A percentile compares a stretch with the other conserved stretches of the same genome.
Evolutionary conservation across 2,797 vertebrate genomes (phyloP).

Genomic region (Xyrichtys novacula): DNA sequence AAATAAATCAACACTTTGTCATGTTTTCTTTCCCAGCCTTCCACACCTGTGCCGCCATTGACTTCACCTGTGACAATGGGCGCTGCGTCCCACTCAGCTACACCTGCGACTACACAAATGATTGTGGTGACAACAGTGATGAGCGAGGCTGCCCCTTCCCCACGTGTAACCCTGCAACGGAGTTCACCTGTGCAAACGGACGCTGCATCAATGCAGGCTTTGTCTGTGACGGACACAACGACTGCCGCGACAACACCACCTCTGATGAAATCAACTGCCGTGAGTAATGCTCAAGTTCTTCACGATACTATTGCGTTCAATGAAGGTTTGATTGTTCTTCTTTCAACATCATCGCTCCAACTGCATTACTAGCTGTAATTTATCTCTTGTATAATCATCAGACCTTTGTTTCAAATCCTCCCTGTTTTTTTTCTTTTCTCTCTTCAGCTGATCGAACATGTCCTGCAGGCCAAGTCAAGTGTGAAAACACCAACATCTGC

Average conservation of each 20-base stretch:
- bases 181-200: slow-evolving; percentile 90
- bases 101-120: slow-evolving; percentile 91
- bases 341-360: too few relatives aligned
- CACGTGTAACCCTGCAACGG: slow-evolving; percentile 87
- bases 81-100: slow-evolving; percentile 87
- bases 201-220: slow-evolving; percentile 89
- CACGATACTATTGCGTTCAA: too few relatives aligned
- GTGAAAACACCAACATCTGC: slow-evolving; percentile 92
- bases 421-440: slow-evolving; percentile 6
- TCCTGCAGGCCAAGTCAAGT: slow-evolving; percentile 87
- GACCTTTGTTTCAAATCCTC: background rate
- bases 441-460: slow-evolving; percentile 89
- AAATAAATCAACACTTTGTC: background rate
- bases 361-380: background rate
- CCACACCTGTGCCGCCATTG: slow-evolving; percentile 89
- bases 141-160: slow-evolving; percentile 90
- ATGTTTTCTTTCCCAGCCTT: slow-evolving; percentile 82
- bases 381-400: background rate
- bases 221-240: slow-evolving; percentile 91
- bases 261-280: slow-evolving; percentile 95
- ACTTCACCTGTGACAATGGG: slow-evolving; percentile 93
- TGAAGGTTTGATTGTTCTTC: too few relatives aligned
- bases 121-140: slow-evolving; percentile 94
- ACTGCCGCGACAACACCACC: slow-evolving; percentile 92
- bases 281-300: slow-evolving; percentile 79